phyloP scores from a whole-genome alignment of 2,888 invertebrate species.

The Spilosoma lubricipeda region DNA sequence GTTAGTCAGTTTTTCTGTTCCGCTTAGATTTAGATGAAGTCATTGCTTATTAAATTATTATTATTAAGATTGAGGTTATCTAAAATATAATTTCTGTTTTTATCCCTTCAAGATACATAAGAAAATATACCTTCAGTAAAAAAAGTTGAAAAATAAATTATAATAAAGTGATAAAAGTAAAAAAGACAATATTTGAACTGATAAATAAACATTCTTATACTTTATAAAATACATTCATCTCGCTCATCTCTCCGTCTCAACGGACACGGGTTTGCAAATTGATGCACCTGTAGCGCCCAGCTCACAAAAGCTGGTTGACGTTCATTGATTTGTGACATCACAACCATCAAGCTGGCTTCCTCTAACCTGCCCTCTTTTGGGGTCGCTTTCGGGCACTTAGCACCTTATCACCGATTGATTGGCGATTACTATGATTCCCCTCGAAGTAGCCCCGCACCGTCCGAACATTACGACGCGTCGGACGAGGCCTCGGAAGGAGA shows the following conservation, averaged over 20 bases:
- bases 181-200: background rate
- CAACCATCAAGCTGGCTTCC: conserved; percentile 14
- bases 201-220: background rate
- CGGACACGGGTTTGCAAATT: background rate
- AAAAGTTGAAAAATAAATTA: background rate
- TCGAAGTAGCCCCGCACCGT: background rate
- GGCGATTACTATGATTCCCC: background rate
- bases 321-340: background rate
- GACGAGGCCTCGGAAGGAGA: background rate
- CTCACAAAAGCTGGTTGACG: background rate
- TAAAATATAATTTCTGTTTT: background rate
- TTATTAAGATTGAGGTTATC: background rate
- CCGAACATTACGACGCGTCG: background rate
- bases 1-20: too few species aligned
- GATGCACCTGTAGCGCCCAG: conserved; percentile 15
- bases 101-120: background rate
- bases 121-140: background rate
- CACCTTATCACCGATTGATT: conserved; percentile 3
- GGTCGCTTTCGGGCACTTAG: conserved; percentile 15
- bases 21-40: background rate
- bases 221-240: background rate
- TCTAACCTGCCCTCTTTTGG: conserved; percentile 17
- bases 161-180: background rate
- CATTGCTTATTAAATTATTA: background rate
- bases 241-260: background rate